phyloP scores from a whole-genome alignment of 92 coral and sea anemone genomes.

The Parazoanthus swiftii region DNA sequence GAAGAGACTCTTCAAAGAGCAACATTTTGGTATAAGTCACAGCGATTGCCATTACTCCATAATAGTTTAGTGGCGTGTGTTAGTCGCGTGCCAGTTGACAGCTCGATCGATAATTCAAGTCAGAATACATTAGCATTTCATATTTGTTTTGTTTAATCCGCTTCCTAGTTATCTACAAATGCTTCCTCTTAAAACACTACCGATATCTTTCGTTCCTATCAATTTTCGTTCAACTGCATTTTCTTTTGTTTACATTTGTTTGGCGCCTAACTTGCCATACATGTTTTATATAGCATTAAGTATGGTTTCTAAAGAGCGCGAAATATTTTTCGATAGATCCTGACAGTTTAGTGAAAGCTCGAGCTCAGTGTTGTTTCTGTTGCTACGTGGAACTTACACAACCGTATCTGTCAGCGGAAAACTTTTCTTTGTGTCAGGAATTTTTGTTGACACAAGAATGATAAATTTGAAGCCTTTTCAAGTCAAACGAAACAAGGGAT shows the following conservation, averaged over 20 bases:
- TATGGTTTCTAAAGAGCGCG: neutral
- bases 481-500: constrained; percentile 16
- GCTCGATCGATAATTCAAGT: constrained; percentile 16
- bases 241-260: constrained; percentile 29
- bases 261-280: constrained; percentile 24
- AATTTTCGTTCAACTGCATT: constrained; percentile 26
- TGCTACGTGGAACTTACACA: neutral
- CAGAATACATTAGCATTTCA: constrained; percentile 35
- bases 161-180: constrained; percentile 43
- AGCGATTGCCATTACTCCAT: neutral
- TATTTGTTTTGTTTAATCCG: constrained; percentile 45
- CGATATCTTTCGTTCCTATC: constrained; percentile 33
- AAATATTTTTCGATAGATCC: neutral
- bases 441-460: constrained; percentile 32
- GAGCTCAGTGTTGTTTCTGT: neutral
- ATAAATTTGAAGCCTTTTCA: neutral
- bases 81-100: constrained; percentile 33
- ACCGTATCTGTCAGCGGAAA: constrained; percentile 17
- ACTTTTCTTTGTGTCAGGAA: neutral
- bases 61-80: neutral
- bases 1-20: neutral
- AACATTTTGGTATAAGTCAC: neutral
- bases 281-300: neutral
- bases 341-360: neutral
- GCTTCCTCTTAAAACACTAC: constrained; percentile 42